Conservation (phyloP, 2,113 vertebrate species). For the Notothenia rossii region DNA sequence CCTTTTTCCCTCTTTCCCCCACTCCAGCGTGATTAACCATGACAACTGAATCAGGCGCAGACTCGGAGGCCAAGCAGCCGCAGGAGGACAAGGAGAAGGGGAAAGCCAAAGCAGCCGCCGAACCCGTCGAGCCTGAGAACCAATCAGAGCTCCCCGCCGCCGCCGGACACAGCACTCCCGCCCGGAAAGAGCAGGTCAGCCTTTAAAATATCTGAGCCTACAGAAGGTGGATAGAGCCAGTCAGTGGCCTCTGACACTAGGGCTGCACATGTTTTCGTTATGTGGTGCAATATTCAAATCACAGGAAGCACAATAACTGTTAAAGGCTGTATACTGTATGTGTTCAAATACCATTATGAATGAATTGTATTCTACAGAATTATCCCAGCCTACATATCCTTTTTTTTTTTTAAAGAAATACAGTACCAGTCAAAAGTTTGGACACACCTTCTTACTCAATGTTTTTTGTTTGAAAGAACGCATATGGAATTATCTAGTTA, state of each 20-base stretch:
- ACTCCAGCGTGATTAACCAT: constrained; percentile 91
- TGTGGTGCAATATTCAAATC: no score
- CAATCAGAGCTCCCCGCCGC: constrained; percentile 85
- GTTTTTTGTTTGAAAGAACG: no score
- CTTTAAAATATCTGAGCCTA: background rate
- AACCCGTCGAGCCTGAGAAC: constrained; percentile 73
- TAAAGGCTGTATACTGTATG: no score
- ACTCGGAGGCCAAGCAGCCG: constrained; percentile 90
- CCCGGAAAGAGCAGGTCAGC: constrained; percentile 87
- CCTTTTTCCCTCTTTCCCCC: constrained; percentile 21
- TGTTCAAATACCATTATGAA: no score
- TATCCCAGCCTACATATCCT: no score
- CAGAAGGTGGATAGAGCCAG: background rate
- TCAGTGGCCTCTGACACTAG: background rate
- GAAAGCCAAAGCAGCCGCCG: constrained; percentile 46
- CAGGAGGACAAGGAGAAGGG: constrained; percentile 85
- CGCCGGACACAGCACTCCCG: constrained; percentile 88
- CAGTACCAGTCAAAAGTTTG: no score
- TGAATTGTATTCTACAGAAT: no score
- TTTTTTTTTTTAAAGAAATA: no score
- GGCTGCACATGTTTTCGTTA: no score
- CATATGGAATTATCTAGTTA: no score
- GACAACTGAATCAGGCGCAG: constrained; percentile 93
- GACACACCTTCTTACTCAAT: no score
- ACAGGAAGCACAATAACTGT: no score